Evolutionary conservation across 2,797 vertebrate species (phyloP).

Genomic region (Glossophaga mutica): DNA sequence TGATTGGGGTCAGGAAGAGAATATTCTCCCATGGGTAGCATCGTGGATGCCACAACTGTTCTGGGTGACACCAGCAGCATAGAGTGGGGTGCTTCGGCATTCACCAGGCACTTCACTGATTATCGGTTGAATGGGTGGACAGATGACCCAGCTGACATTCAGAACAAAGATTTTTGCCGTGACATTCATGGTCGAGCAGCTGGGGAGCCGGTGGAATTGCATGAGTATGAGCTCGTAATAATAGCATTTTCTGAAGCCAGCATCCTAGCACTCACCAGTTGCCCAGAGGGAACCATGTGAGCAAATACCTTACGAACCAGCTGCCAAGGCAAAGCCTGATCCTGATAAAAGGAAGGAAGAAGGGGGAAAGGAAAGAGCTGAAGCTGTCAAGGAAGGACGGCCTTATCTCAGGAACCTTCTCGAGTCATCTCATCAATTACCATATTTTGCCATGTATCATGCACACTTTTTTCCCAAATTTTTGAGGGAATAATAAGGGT

Average conservation of each 20-base stretch:
- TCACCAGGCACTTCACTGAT: background rate
- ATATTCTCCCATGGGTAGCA: background rate
- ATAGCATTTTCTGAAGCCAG: background rate
- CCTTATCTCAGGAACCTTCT: background rate
- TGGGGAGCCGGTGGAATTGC: background rate
- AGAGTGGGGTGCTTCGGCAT: background rate
- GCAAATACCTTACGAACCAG: background rate
- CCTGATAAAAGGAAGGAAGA: background rate
- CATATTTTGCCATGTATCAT: no score
- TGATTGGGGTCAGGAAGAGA: background rate
- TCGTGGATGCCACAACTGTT: background rate
- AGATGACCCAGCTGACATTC: background rate
- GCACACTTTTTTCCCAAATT: no score
- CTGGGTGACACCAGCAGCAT: background rate
- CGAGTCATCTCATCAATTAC: background rate
- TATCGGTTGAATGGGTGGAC: background rate
- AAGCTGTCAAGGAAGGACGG: background rate
- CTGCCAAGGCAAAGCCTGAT: background rate
- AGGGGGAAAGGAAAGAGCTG: background rate
- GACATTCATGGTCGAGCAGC: background rate
- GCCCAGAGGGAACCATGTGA: background rate
- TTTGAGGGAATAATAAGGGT: no score
- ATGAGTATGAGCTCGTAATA: background rate
- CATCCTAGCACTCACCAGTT: background rate
- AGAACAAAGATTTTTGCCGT: slow-evolving; percentile 2